A percentile compares a stretch with the other conserved stretches of the same genome.
Conservation (phyloP, 2,888 invertebrate species). For the Troides aeacus region DNA sequence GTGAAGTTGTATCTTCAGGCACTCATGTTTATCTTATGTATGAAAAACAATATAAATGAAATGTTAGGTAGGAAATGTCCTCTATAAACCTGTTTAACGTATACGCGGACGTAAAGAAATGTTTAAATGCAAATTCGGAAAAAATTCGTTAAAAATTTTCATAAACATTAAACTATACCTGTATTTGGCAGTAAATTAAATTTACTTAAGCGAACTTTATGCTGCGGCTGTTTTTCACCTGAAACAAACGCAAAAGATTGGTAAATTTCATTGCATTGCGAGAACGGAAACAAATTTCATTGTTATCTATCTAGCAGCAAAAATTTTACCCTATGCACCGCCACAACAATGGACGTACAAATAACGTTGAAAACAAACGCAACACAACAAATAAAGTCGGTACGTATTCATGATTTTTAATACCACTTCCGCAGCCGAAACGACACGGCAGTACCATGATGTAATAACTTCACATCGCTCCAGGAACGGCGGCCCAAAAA, state of each 20-base stretch:
- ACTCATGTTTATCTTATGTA: too few species aligned
- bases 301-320: conserved; percentile 22
- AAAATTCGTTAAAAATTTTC: conserved; percentile 6
- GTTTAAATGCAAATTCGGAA: background rate
- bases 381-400: conserved; percentile 31
- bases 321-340: conserved; percentile 8
- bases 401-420: conserved; percentile 35
- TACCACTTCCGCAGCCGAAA: conserved; percentile 38
- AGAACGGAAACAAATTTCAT: conserved; percentile 22
- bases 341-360: conserved; percentile 31
- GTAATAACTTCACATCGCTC: conserved; percentile 53
- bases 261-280: conserved; percentile 23
- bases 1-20: too few species aligned
- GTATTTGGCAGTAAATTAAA: conserved; percentile 25
- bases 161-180: conserved; percentile 21
- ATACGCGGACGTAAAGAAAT: background rate
- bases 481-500: conserved; percentile 49
- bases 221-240: conserved; percentile 21
- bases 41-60: too few species aligned
- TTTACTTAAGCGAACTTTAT: conserved; percentile 27
- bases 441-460: conserved; percentile 37
- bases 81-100: conserved; percentile 4
- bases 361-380: conserved; percentile 32
- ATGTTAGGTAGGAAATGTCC: background rate
- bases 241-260: conserved; percentile 28